phyloP scores from a whole-genome alignment of 1,140 invertebrate genomes.

The Stegodyphus mimosarum region DNA sequence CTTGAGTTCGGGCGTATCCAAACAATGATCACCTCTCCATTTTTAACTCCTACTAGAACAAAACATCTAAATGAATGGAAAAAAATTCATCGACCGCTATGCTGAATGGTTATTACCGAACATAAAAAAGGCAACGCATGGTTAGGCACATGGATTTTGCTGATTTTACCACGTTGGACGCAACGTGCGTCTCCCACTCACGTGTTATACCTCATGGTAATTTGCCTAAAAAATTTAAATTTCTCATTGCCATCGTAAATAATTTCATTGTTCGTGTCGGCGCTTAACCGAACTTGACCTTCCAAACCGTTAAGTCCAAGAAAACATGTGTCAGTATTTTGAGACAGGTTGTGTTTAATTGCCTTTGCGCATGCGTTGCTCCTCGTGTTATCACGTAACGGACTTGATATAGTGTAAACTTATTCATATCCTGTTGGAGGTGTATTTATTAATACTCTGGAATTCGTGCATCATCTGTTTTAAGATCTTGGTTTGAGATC shows the following conservation, averaged over 20 bases:
- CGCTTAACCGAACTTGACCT: conserved; percentile 14
- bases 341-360: too few relatives aligned
- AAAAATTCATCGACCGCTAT: background rate
- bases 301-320: background rate
- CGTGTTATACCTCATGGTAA: conserved; percentile 3
- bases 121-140: too few relatives aligned
- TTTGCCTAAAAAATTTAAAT: background rate
- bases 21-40: conserved; percentile 7
- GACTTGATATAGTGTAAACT: too few relatives aligned
- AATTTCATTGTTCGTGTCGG: conserved; percentile 3
- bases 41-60: background rate
- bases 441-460: too few relatives aligned
- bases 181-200: background rate
- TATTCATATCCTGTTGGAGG: too few relatives aligned
- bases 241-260: background rate
- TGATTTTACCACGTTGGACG: background rate
- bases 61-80: too few relatives aligned
- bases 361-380: too few relatives aligned
- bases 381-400: too few relatives aligned
- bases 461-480: too few relatives aligned
- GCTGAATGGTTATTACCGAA: too few relatives aligned
- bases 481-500: too few relatives aligned
- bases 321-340: background rate
- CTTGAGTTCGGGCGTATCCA: conserved; percentile 6
- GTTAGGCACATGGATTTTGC: too few relatives aligned